Percentiles rank a stretch among this genome's conserved stretches.
Evolutionary conservation across 2,888 invertebrate species (phyloP).

Genomic region (Pogonocherus hispidulus): DNA sequence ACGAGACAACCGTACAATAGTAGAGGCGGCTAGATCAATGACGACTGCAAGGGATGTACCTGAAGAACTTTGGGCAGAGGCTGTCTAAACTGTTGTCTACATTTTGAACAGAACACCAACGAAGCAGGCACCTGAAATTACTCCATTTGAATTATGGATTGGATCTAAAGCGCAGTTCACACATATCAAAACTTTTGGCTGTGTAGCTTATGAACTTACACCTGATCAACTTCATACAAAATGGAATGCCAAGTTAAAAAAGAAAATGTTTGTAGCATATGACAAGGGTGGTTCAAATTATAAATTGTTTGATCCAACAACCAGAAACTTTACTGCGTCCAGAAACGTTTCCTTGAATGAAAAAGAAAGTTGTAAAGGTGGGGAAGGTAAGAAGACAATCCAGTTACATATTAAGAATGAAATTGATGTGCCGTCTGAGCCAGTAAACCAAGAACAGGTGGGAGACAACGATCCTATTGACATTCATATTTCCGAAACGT

Average conservation of each 20-base stretch:
- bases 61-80: neutral
- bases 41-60: conserved; percentile 58
- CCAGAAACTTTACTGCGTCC: neutral
- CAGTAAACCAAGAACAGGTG: too few relatives aligned
- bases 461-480: too few relatives aligned
- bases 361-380: neutral
- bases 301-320: too few relatives aligned
- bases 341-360: neutral
- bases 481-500: too few relatives aligned
- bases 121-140: conserved; percentile 44
- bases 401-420: too few relatives aligned
- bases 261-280: conserved; percentile 32
- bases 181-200: conserved; percentile 29
- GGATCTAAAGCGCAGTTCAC: conserved; percentile 2
- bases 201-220: conserved; percentile 15
- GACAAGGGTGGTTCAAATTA: conserved; percentile 7
- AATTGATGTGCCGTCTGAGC: too few relatives aligned
- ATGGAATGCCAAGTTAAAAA: conserved; percentile 22
- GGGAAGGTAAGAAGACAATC: neutral
- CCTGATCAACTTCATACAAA: conserved; percentile 17
- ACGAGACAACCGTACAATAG: conserved; percentile 58
- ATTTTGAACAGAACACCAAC: conserved; percentile 48
- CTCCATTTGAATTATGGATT: conserved; percentile 25
- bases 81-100: neutral
- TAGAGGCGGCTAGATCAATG: conserved; percentile 53